Evolutionary conservation across 2,888 invertebrate genomes (phyloP).

Genomic region (Euplagia quadripunctaria): DNA sequence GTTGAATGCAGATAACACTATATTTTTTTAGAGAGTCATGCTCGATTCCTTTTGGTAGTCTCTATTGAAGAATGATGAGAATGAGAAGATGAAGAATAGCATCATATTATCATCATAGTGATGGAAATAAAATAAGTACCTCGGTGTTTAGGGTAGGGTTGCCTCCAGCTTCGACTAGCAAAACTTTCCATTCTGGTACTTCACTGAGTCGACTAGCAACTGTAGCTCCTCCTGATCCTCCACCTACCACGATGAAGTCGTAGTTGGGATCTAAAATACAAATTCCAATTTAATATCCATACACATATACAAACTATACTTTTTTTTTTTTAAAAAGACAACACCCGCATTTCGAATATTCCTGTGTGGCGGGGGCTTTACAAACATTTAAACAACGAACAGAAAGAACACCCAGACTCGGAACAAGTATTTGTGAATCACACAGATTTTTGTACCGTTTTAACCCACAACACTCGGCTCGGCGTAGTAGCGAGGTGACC

Average conservation of each 20-base stretch:
- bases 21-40: background rate
- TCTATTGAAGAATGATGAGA: no score
- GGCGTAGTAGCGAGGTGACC: no score
- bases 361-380: no score
- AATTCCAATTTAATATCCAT: background rate
- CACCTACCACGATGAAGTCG: constrained; percentile 89
- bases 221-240: constrained; percentile 89
- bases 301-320: background rate
- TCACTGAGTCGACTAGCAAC: constrained; percentile 88
- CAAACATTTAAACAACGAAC: no score
- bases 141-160: constrained; percentile 87
- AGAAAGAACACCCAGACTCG: no score
- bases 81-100: no score
- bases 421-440: no score
- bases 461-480: no score
- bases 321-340: no score
- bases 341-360: no score
- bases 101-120: background rate
- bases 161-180: constrained; percentile 89
- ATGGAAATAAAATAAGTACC: constrained; percentile 52
- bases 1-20: no score
- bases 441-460: no score
- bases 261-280: constrained; percentile 80
- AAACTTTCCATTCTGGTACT: constrained; percentile 86
- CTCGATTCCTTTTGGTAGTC: background rate